Percentiles rank a stretch among this genome's conserved stretches.
phyloP scores from a whole-genome alignment of 2,113 vertebrate genomes.

The Actenoides lindsayi region DNA sequence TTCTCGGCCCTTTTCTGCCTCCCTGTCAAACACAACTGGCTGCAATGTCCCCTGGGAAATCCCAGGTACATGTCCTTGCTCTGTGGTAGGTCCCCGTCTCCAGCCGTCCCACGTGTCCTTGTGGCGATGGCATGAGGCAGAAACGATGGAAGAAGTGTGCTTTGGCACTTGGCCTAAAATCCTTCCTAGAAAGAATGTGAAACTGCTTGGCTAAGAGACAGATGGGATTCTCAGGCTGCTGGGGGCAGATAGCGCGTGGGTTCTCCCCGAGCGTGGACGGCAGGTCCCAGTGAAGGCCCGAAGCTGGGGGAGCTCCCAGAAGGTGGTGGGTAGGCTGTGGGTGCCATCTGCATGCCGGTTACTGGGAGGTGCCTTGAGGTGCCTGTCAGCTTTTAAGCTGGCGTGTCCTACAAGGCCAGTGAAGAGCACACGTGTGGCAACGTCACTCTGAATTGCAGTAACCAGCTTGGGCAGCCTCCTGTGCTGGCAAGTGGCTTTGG shows the following conservation, averaged over 20 bases:
- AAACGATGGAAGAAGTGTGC: neutral
- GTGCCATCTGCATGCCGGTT: rapidly evolving
- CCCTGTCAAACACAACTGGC: neutral
- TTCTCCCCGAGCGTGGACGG: rapidly evolving
- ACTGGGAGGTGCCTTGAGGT: neutral
- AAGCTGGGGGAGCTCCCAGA: neutral
- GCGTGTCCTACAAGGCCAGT: neutral
- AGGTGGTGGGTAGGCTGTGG: neutral
- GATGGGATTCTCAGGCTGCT: neutral
- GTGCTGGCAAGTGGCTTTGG: neutral
- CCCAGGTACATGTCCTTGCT: neutral
- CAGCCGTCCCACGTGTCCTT: neutral
- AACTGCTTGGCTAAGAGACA: neutral
- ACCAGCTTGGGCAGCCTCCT: neutral
- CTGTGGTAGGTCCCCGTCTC: neutral
- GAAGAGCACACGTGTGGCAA: neutral
- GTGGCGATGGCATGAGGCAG: neutral
- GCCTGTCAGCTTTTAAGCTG: neutral
- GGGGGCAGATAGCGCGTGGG: neutral
- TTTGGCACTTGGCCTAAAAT: constrained; percentile 27
- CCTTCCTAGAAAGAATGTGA: constrained; percentile 42
- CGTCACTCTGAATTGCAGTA: neutral
- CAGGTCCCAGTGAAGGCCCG: rapidly evolving
- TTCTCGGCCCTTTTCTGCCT: neutral
- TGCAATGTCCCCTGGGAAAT: neutral